A percentile compares a stretch with the other conserved stretches of the same genome.
Conservation (phyloP, 2,113 vertebrate species). For the Ictalurus punctatus region DNA sequence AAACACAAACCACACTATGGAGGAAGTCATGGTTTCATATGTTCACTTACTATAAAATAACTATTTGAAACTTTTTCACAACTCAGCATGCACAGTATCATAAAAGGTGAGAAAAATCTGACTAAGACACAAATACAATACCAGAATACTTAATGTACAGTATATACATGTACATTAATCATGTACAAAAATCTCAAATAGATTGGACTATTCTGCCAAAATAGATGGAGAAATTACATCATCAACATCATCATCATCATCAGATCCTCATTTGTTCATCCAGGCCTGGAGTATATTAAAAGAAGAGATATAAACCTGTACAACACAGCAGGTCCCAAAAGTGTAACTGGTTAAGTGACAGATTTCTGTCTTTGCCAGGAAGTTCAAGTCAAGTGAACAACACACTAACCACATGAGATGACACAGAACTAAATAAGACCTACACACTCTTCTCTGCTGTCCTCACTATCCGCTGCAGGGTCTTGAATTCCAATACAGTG, state of each 20-base stretch:
- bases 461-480: too few species aligned
- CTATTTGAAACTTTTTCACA: neutral
- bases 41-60: neutral
- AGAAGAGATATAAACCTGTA: neutral
- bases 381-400: too few species aligned
- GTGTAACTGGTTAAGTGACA: neutral
- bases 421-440: too few species aligned
- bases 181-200: slow-evolving; percentile 29
- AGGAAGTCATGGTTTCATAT: neutral
- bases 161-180: too few species aligned
- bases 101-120: neutral
- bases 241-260: neutral
- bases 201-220: too few species aligned
- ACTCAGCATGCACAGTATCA: neutral
- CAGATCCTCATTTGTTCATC: neutral
- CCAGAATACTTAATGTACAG: neutral
- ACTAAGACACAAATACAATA: neutral
- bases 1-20: neutral
- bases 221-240: neutral
- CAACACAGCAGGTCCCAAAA: neutral
- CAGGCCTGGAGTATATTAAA: slow-evolving; percentile 1
- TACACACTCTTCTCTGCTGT: too few species aligned
- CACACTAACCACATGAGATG: too few species aligned
- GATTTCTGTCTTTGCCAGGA: too few species aligned
- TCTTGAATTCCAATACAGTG: too few species aligned